phyloP scores from a whole-genome alignment of 2,113 vertebrate species.

The Zapornia atra region DNA sequence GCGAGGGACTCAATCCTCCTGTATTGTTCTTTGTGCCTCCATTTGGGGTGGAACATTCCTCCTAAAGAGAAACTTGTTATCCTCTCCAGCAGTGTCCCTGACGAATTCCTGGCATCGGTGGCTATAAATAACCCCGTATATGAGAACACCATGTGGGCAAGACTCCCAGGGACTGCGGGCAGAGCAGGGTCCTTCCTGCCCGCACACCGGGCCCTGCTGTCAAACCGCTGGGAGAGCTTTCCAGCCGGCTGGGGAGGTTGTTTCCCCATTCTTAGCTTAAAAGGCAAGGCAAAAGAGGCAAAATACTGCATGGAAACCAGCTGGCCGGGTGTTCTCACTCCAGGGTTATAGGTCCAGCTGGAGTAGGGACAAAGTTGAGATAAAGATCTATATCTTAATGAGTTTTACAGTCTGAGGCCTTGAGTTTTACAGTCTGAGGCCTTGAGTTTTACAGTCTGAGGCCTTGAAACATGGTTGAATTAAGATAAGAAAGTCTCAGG shows the following conservation, averaged over 20 bases:
- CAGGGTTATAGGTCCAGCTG: not conserved
- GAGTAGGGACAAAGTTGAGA: not conserved
- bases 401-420: not conserved
- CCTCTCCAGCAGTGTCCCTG: not conserved
- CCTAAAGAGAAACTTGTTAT: conserved; percentile 69
- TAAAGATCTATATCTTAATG: not conserved
- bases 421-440: not conserved
- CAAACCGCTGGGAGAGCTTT: not conserved
- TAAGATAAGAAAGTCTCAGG: not conserved
- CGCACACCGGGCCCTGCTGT: not conserved
- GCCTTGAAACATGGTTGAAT: not conserved
- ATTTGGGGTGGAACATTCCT: conserved; percentile 53
- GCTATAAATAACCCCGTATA: conserved; percentile 53
- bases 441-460: not conserved
- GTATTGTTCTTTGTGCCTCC: conserved; percentile 39
- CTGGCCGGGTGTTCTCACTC: not conserved
- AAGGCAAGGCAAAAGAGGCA: not conserved
- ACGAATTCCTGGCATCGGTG: conserved; percentile 26
- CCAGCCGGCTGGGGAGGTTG: not conserved
- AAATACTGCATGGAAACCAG: not conserved
- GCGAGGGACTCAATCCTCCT: conserved; percentile 45
- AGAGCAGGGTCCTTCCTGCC: not conserved
- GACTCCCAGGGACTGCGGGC: conserved; percentile 17
- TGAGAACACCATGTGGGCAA: conserved; percentile 53
- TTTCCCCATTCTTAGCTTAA: not conserved